Percentiles rank a stretch among this genome's conserved stretches.
These are phyloP conservation scores for Patella depressa DNA, from an alignment of 2,888 invertebrate species.

Conservation along the genomic window DNA sequence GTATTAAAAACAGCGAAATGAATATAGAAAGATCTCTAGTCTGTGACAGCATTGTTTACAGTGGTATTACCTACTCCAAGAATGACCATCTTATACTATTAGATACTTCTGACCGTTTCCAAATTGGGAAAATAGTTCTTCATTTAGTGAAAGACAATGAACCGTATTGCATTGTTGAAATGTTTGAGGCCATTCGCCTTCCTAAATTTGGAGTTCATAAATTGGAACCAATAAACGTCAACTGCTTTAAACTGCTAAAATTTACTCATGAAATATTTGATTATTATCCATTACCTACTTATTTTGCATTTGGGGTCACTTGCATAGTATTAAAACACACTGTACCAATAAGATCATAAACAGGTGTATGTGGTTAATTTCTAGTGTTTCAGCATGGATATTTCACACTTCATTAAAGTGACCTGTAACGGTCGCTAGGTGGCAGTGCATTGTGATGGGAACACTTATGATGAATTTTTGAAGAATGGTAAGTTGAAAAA, in stretches of 20 bases:
- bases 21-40: neutral
- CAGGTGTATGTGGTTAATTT: neutral
- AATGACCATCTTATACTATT: slow-evolving; percentile 8
- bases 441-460: neutral
- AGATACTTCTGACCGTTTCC: slow-evolving; percentile 3
- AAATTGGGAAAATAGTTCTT: neutral
- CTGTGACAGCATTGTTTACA: neutral
- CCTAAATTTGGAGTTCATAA: slow-evolving; percentile 1
- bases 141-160: neutral
- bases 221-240: neutral
- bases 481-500: neutral
- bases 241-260: slow-evolving; percentile 6
- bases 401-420: too few species aligned
- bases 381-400: too few species aligned
- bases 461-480: neutral
- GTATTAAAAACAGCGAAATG: neutral
- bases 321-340: slow-evolving; percentile 3
- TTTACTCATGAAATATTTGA: neutral
- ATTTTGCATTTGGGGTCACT: neutral
- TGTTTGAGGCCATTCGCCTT: slow-evolving; percentile 3
- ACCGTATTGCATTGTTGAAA: slow-evolving; percentile 3
- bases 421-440: too few species aligned
- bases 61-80: slow-evolving; percentile 5
- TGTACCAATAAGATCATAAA: slow-evolving; percentile 1
- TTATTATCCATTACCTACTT: neutral